Conservation (phyloP, 2,797 vertebrate species). For the Smutsia temminckii region DNA sequence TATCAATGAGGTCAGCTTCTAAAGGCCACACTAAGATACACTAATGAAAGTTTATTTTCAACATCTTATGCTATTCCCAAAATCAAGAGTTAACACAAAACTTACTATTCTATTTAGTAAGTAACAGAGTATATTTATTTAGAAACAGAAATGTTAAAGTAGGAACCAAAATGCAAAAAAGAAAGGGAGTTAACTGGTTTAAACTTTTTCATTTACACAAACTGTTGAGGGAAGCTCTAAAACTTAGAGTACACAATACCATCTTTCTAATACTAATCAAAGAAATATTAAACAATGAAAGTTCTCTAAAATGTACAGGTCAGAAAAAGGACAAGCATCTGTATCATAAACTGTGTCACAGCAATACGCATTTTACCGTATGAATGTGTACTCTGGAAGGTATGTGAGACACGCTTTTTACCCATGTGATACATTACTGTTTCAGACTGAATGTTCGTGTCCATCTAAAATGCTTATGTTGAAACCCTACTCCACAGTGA, state of each 20-base stretch:
- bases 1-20: background rate
- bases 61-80: background rate
- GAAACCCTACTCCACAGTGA: background rate
- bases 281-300: background rate
- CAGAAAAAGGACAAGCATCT: background rate
- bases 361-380: background rate
- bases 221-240: background rate
- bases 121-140: background rate
- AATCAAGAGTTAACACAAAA: background rate
- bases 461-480: fast-evolving
- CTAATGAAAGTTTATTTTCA: background rate
- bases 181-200: background rate
- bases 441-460: background rate
- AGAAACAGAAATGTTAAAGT: conserved; percentile 42
- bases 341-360: background rate
- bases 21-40: background rate
- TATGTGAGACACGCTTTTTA: background rate
- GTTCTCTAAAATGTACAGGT: background rate
- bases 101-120: conserved; percentile 1
- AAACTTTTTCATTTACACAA: conserved; percentile 9
- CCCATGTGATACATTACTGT: background rate
- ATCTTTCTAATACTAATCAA: background rate
- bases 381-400: background rate
- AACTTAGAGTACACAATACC: background rate
- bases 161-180: conserved; percentile 12